phyloP scores from a whole-genome alignment of 2,797 vertebrate genomes.

The Cossypha heuglini region DNA sequence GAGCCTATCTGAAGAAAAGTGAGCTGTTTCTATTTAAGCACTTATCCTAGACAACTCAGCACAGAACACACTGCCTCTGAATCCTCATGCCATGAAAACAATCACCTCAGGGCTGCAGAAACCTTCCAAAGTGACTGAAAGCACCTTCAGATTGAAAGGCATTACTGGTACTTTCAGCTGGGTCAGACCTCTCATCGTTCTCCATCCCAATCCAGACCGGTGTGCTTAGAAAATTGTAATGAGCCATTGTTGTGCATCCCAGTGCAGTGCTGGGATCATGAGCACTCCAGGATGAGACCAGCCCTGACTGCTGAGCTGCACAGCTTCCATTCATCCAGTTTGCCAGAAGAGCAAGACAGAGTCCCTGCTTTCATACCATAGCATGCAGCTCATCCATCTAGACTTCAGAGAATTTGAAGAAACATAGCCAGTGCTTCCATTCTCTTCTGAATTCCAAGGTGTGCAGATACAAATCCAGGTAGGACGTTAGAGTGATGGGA shows the following conservation, averaged over 20 bases:
- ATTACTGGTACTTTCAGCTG: background rate
- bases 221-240: background rate
- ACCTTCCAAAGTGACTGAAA: background rate
- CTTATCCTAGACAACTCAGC: background rate
- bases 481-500: background rate
- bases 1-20: background rate
- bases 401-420: background rate
- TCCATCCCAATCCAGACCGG: background rate
- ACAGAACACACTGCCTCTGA: background rate
- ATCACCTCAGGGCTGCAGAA: background rate
- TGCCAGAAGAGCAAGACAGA: background rate
- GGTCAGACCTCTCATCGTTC: rapidly evolving
- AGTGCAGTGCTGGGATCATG: background rate
- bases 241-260: background rate
- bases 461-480: background rate
- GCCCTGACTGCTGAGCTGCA: background rate
- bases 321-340: background rate
- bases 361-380: background rate
- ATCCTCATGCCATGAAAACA: background rate
- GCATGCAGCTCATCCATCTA: background rate
- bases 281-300: background rate
- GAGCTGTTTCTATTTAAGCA: background rate
- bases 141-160: background rate
- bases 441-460: background rate
- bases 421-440: background rate